phyloP scores from a whole-genome alignment of 2,113 vertebrate genomes.

The Phaetusa simplex region DNA sequence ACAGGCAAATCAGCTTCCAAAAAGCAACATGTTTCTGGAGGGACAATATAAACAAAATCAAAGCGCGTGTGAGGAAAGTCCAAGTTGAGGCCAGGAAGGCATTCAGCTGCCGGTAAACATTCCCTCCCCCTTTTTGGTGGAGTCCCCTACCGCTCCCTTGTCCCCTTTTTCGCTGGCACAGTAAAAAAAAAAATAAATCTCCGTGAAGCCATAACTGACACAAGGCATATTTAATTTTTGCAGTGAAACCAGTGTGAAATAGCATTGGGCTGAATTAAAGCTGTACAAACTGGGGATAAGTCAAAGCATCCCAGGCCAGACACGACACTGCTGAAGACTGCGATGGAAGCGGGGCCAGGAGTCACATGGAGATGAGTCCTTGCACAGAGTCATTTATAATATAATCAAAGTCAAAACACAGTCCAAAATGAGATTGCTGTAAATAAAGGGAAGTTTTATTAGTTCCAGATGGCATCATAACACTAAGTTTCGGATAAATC shows the following conservation, averaged over 20 bases:
- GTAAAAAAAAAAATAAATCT: neutral
- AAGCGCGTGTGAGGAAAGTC: neutral
- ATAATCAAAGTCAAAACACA: neutral
- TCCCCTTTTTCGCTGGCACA: neutral
- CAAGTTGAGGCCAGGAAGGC: neutral
- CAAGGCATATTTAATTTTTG: neutral
- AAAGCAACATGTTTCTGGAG: neutral
- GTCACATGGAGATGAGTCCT: constrained; percentile 28
- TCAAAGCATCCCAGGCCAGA: neutral
- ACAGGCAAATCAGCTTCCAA: neutral
- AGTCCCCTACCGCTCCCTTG: neutral
- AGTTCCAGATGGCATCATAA: neutral
- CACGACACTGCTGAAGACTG: neutral
- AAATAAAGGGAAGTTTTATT: constrained; percentile 8
- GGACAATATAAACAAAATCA: neutral
- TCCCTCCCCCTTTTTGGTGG: neutral
- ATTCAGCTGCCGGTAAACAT: neutral
- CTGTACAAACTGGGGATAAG: neutral
- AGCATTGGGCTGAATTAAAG: neutral
- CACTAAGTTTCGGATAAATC: neutral
- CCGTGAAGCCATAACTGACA: neutral
- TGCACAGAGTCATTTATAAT: neutral
- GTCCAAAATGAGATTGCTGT: neutral
- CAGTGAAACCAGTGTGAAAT: neutral
- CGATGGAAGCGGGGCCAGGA: neutral